Percentiles rank a stretch among this genome's conserved stretches.
Conservation (phyloP, 92 coral and sea anemone genomes). For the Phenganax subtilis region DNA sequence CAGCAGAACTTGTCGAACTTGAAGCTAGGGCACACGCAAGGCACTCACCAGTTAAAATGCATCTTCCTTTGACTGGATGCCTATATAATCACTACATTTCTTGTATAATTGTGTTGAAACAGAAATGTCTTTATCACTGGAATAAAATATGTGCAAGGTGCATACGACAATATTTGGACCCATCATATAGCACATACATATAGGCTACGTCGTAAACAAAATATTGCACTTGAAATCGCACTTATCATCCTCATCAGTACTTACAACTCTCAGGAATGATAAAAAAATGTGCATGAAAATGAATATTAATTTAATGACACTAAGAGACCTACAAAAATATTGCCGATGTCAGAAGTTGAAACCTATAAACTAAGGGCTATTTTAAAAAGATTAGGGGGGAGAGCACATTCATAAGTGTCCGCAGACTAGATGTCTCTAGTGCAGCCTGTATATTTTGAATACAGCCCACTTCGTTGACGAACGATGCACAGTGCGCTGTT, state of each 20-base stretch:
- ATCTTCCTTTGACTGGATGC: constrained; percentile 10
- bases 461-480: not conserved
- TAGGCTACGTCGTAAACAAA: too few relatives aligned
- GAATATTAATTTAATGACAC: too few relatives aligned
- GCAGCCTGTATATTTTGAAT: not conserved
- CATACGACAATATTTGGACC: not conserved
- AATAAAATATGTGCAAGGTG: not conserved
- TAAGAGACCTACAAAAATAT: too few relatives aligned
- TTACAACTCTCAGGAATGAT: too few relatives aligned
- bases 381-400: too few relatives aligned
- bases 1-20: constrained; percentile 7
- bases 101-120: not conserved
- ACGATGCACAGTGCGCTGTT: constrained; percentile 1
- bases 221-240: too few relatives aligned
- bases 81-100: not conserved
- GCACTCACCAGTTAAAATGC: not conserved
- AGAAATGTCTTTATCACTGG: not conserved
- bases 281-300: too few relatives aligned
- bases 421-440: not conserved
- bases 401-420: too few relatives aligned
- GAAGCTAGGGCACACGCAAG: constrained; percentile 6
- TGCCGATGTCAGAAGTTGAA: too few relatives aligned
- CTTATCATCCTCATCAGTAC: too few relatives aligned
- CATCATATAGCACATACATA: too few relatives aligned
- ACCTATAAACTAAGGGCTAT: too few relatives aligned